Conservation (phyloP, 2,113 vertebrate genomes). For the Corapipo altera region DNA sequence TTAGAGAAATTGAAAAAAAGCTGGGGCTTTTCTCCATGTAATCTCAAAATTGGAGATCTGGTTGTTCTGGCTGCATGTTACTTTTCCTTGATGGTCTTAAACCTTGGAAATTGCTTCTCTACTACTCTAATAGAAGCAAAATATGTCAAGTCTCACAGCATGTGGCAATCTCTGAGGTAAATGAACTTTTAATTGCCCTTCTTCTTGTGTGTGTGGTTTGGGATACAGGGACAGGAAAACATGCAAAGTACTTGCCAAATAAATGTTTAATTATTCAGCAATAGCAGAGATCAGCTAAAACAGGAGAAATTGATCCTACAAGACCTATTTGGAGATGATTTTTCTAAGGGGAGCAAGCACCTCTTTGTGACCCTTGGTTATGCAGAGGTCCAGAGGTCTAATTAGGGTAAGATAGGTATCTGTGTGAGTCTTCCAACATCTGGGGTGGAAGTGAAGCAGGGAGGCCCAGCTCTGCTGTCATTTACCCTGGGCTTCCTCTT, state of each 20-base stretch:
- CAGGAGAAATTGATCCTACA: background rate
- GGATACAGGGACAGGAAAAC: background rate
- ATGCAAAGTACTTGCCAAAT: background rate
- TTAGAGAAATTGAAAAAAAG: background rate
- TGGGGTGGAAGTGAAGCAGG: background rate
- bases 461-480: background rate
- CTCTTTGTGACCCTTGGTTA: background rate
- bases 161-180: background rate
- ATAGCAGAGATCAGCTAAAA: background rate
- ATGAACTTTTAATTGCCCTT: slow-evolving; percentile 8
- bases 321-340: background rate
- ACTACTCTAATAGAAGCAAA: background rate
- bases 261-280: slow-evolving; percentile 45
- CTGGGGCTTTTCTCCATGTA: background rate
- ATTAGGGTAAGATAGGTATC: background rate
- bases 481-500: background rate
- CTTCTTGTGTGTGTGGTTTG: background rate
- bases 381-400: background rate
- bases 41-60: background rate
- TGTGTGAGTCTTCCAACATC: background rate
- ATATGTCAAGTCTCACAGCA: background rate
- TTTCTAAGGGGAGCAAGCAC: background rate
- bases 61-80: background rate
- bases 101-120: background rate
- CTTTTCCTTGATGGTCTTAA: background rate